Conservation (phyloP, 2,888 invertebrate genomes). For the Catocala fraxini region DNA sequence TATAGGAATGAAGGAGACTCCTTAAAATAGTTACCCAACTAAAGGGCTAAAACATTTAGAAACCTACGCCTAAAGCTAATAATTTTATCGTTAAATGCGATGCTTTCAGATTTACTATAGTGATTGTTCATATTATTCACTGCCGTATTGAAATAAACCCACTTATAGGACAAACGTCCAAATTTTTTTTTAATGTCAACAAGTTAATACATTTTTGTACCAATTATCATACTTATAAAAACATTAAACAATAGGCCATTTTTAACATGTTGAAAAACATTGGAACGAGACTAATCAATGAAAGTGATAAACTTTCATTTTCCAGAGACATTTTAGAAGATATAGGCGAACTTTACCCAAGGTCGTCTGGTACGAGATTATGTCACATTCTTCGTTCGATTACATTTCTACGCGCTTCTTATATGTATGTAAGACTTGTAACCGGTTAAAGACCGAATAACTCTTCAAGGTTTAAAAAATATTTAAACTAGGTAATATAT, state of each 20-base stretch:
- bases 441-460: constrained; percentile 51
- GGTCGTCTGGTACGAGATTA: constrained; percentile 64
- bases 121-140: no score
- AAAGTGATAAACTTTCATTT: constrained; percentile 63
- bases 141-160: no score
- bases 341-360: constrained; percentile 56
- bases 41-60: no score
- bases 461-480: neutral
- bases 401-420: constrained; percentile 43
- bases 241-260: no score
- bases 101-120: no score
- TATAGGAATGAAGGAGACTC: constrained; percentile 30
- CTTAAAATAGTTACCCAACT: no score
- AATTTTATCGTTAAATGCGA: no score
- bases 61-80: no score
- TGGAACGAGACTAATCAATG: constrained; percentile 23
- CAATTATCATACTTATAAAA: no score
- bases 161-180: no score
- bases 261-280: neutral
- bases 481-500: neutral
- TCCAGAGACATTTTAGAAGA: constrained; percentile 42
- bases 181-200: no score
- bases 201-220: no score
- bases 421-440: constrained; percentile 35
- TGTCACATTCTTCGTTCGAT: constrained; percentile 53